phyloP scores from a whole-genome alignment of 2,888 invertebrate genomes.

The Eupelmus urozonus region DNA sequence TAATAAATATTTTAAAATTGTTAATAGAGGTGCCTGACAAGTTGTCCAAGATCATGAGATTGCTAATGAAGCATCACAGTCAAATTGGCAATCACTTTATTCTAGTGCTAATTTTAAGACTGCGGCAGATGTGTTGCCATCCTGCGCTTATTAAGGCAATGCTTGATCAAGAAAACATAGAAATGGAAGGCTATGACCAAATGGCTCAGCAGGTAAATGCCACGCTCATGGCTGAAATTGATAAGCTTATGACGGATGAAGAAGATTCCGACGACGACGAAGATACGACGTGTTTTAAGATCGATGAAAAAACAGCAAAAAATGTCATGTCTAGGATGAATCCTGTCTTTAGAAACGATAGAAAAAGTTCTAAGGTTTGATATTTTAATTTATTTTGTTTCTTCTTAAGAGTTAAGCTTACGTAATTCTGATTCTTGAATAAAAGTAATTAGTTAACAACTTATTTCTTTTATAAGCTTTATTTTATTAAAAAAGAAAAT shows the following conservation, averaged over 20 bases:
- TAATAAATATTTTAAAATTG: constrained; percentile 19
- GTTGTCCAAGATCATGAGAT: constrained; percentile 16
- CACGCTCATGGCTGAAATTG: constrained; percentile 2
- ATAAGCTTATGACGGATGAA: constrained; percentile 27
- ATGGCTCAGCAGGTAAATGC: not conserved
- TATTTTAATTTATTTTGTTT: not conserved
- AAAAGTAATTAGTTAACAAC: no score
- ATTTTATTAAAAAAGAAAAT: no score
- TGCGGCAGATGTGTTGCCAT: constrained; percentile 57
- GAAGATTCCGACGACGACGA: constrained; percentile 30
- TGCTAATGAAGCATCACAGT: constrained; percentile 28
- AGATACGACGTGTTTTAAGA: not conserved
- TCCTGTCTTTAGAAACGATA: constrained; percentile 31
- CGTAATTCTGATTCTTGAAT: no score
- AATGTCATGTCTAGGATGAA: constrained; percentile 27
- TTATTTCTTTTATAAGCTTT: no score
- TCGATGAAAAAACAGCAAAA: constrained; percentile 10
- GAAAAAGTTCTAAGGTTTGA: constrained; percentile 51
- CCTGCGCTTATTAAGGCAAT: constrained; percentile 41
- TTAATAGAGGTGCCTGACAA: constrained; percentile 43
- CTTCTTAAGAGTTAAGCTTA: no score
- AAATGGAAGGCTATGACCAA: not conserved
- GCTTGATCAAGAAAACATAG: constrained; percentile 40
- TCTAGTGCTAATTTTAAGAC: constrained; percentile 46
- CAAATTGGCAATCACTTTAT: constrained; percentile 25